These are phyloP conservation scores for Eristalis arbustorum DNA, from an alignment of 2,888 invertebrate genomes.

Conservation along the genomic window DNA sequence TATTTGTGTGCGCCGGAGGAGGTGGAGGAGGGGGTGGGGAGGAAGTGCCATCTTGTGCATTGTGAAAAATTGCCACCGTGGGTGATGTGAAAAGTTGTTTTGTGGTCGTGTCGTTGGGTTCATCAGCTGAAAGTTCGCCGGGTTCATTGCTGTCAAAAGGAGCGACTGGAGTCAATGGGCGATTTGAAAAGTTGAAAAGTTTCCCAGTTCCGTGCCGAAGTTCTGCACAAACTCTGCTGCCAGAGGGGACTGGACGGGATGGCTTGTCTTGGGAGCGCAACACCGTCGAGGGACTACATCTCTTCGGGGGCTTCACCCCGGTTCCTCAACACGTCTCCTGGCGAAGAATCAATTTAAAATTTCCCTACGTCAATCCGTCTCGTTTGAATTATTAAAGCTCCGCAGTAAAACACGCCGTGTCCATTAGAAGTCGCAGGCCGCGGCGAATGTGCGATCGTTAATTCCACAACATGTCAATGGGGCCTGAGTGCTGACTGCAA, in stretches of 20 bases:
- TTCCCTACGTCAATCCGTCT: background rate
- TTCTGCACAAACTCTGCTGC: too few relatives aligned
- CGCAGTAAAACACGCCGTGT: background rate
- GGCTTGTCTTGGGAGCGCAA: too few relatives aligned
- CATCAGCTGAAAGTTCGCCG: conserved; percentile 13
- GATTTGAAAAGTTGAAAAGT: conserved; percentile 9
- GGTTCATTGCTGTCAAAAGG: background rate
- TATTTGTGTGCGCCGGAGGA: conserved; percentile 1
- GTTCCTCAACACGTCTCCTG: background rate
- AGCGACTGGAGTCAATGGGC: conserved; percentile 2
- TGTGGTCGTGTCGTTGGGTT: conserved; percentile 14
- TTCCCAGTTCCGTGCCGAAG: background rate
- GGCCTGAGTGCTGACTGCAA: conserved; percentile 16
- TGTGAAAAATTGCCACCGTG: conserved; percentile 22
- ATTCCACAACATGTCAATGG: conserved; percentile 1
- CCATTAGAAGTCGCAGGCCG: background rate
- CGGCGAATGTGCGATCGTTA: conserved; percentile 27
- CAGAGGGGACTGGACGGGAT: too few relatives aligned
- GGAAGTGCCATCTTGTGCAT: background rate
- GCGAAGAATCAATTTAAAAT: background rate
- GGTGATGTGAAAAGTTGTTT: conserved; percentile 42
- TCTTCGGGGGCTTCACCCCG: background rate
- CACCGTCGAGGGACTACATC: too few relatives aligned
- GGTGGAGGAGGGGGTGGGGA: background rate
- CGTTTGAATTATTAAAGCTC: background rate